These are phyloP conservation scores for Tortricodes alternella DNA, from an alignment of 2,888 invertebrate genomes.

Conservation along the genomic window DNA sequence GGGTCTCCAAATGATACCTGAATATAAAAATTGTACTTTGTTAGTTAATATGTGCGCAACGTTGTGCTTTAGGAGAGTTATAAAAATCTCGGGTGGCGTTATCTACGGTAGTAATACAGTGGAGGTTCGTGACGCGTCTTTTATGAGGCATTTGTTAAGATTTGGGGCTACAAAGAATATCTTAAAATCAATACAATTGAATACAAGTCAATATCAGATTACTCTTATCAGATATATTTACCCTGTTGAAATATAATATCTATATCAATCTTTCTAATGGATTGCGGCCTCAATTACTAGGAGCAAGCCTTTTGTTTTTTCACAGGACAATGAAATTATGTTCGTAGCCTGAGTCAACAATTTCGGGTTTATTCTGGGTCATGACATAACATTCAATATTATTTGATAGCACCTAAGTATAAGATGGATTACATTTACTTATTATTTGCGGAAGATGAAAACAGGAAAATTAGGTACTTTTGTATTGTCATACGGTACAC, in stretches of 20 bases:
- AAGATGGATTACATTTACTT: too few relatives aligned
- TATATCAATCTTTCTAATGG: constrained; percentile 4
- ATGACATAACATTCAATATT: not conserved
- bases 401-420: too few relatives aligned
- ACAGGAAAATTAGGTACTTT: too few relatives aligned
- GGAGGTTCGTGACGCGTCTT: not conserved
- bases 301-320: constrained; percentile 5
- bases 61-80: constrained; percentile 17
- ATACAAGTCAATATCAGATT: not conserved
- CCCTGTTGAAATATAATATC: constrained; percentile 8
- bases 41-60: constrained; percentile 12
- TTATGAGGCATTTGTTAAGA: constrained; percentile 12
- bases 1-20: too few relatives aligned
- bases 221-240: not conserved
- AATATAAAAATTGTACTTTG: constrained; percentile 4
- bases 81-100: constrained; percentile 8
- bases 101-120: constrained; percentile 4
- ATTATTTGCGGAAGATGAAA: too few relatives aligned
- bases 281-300: not conserved
- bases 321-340: constrained; percentile 9
- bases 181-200: not conserved
- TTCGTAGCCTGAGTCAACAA: constrained; percentile 11
- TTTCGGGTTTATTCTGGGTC: not conserved
- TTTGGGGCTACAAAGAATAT: constrained; percentile 8
- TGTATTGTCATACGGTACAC: too few relatives aligned